Evolutionary conservation across 2,888 invertebrate species (phyloP).

Genomic region (Erebia epiphron): DNA sequence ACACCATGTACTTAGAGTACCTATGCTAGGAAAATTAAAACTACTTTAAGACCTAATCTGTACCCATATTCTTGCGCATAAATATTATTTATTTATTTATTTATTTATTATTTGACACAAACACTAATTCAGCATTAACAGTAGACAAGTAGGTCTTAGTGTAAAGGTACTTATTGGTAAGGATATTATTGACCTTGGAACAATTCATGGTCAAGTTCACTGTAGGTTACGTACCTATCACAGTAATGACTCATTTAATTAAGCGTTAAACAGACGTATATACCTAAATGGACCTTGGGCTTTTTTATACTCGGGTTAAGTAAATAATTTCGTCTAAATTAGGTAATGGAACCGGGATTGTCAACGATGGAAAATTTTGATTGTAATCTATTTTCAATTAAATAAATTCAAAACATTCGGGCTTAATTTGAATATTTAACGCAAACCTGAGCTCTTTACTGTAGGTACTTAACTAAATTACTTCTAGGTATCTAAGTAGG

Average conservation of each 20-base stretch:
- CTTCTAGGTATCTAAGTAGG: too few species aligned
- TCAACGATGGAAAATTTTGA: not conserved
- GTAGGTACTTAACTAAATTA: too few species aligned
- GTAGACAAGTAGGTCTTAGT: not conserved
- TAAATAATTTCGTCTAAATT: not conserved
- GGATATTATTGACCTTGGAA: slow-evolving; percentile 22
- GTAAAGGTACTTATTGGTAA: not conserved
- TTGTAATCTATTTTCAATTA: not conserved
- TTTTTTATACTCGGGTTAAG: not conserved
- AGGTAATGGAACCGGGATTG: not conserved
- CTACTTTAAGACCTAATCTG: too few species aligned
- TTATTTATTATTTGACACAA: too few species aligned
- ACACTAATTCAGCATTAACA: not conserved
- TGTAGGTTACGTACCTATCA: not conserved
- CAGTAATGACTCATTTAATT: slow-evolving; percentile 12
- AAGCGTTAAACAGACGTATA: not conserved
- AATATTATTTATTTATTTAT: too few species aligned
- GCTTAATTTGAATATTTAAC: too few species aligned
- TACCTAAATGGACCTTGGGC: slow-evolving; percentile 1
- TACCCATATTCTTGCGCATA: too few species aligned
- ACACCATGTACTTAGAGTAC: too few species aligned
- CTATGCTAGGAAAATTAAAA: too few species aligned
- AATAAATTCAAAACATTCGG: not conserved
- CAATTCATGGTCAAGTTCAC: slow-evolving; percentile 20
- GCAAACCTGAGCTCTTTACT: too few species aligned